These are phyloP conservation scores for Callionymus lyra DNA, from an alignment of 2,113 vertebrate genomes.

Conservation along the genomic window DNA sequence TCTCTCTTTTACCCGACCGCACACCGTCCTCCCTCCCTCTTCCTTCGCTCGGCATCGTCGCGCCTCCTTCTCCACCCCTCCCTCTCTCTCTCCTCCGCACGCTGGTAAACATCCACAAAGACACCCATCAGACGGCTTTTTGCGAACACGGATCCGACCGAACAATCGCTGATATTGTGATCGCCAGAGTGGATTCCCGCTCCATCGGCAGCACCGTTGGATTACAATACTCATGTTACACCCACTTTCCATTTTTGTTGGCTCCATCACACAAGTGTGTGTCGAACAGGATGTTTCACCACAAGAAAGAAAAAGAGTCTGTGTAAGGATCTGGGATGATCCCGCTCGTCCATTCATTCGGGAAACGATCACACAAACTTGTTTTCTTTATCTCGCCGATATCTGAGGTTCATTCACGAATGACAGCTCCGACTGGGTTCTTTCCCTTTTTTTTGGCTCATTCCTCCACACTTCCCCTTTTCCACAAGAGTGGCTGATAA, in stretches of 20 bases:
- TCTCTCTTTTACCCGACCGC: slow-evolving; percentile 33
- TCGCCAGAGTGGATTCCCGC: no score
- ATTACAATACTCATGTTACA: no score
- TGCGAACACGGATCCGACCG: slow-evolving; percentile 21
- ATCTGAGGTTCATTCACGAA: slow-evolving; percentile 45
- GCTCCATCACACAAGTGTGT: no score
- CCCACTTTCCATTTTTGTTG: no score
- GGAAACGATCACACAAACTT: slow-evolving; percentile 22
- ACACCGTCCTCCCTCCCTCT: slow-evolving; percentile 44
- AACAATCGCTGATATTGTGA: no score
- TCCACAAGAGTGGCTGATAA: background rate
- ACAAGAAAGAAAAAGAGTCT: background rate
- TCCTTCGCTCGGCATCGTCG: slow-evolving; percentile 43
- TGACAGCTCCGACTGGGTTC: slow-evolving; percentile 12
- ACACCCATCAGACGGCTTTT: slow-evolving; percentile 12
- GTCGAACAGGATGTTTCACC: no score
- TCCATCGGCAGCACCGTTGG: no score
- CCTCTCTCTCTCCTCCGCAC: slow-evolving; percentile 27
- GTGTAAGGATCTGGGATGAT: slow-evolving; percentile 27
- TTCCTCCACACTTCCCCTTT: background rate
- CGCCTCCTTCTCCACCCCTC: slow-evolving; percentile 12
- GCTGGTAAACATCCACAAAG: slow-evolving; percentile 42
- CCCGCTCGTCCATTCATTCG: slow-evolving; percentile 30
- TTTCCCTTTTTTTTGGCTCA: background rate
- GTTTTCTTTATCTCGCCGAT: slow-evolving; percentile 34